Conservation (phyloP, 2,113 vertebrate genomes). For the Chloropsis cyanopogon region DNA sequence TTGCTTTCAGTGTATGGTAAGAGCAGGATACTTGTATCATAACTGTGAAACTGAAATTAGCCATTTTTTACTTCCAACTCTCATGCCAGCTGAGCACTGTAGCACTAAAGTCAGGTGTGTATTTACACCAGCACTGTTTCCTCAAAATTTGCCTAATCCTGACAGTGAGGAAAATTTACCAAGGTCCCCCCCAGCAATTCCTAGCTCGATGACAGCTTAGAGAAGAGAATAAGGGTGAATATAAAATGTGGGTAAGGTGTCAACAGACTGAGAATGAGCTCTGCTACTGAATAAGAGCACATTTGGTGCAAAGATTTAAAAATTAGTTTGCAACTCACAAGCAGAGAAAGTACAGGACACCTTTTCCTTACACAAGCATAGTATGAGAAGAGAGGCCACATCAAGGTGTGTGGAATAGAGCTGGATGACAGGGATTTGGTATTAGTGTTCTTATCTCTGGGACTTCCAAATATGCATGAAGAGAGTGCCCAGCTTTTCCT, state of each 20-base stretch:
- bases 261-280: not conserved
- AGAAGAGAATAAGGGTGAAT: not conserved
- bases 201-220: not conserved
- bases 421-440: not conserved
- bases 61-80: not conserved
- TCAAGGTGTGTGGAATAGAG: not conserved
- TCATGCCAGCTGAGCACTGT: not conserved
- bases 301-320: not conserved
- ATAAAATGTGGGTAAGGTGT: not conserved
- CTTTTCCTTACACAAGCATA: not conserved
- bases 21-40: not conserved
- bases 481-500: not conserved
- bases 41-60: not conserved
- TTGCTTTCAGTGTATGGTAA: not conserved
- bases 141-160: not conserved
- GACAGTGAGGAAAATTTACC: not conserved
- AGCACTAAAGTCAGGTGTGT: not conserved
- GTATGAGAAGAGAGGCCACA: not conserved
- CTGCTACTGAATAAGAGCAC: not conserved
- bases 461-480: not conserved
- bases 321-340: not conserved
- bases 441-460: not conserved
- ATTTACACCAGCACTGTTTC: not conserved
- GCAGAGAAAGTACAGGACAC: not conserved
- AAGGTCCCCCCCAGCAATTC: not conserved